These are phyloP conservation scores for Lamellibrachia luymesi DNA, from an alignment of 1,140 invertebrate genomes.

Conservation along the genomic window DNA sequence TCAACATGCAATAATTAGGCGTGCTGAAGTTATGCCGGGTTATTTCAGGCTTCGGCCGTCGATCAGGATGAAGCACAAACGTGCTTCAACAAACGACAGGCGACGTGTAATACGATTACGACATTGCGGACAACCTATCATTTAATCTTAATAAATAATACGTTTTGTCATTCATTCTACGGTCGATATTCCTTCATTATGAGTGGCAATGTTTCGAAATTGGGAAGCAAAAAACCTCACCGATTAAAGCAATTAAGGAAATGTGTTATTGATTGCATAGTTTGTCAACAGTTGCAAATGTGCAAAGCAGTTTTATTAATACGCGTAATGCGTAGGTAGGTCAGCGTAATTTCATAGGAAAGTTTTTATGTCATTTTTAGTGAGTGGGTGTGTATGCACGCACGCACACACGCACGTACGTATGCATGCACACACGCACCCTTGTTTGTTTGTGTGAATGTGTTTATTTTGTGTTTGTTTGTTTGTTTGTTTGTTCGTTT, in stretches of 20 bases:
- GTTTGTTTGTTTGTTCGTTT: too few species aligned
- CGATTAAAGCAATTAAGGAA: neutral
- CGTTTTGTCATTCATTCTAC: neutral
- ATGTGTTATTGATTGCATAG: neutral
- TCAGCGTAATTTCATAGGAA: neutral
- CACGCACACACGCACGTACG: too few species aligned
- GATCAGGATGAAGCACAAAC: neutral
- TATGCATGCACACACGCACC: too few species aligned
- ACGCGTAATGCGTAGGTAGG: neutral
- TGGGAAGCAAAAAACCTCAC: neutral
- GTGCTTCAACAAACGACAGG: neutral
- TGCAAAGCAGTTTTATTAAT: neutral
- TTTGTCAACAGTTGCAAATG: neutral
- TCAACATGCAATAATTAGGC: neutral
- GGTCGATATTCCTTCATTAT: neutral
- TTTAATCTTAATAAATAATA: constrained; percentile 2
- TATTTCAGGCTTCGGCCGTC: neutral
- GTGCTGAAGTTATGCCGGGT: neutral
- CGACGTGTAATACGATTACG: neutral
- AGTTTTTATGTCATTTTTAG: neutral
- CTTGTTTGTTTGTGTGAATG: too few species aligned
- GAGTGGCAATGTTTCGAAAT: neutral
- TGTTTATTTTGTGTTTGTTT: too few species aligned
- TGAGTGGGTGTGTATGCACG: neutral
- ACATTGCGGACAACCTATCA: neutral